These are phyloP conservation scores for Papilio polyxenes DNA, from an alignment of 1,140 invertebrate genomes.

Conservation along the genomic window DNA sequence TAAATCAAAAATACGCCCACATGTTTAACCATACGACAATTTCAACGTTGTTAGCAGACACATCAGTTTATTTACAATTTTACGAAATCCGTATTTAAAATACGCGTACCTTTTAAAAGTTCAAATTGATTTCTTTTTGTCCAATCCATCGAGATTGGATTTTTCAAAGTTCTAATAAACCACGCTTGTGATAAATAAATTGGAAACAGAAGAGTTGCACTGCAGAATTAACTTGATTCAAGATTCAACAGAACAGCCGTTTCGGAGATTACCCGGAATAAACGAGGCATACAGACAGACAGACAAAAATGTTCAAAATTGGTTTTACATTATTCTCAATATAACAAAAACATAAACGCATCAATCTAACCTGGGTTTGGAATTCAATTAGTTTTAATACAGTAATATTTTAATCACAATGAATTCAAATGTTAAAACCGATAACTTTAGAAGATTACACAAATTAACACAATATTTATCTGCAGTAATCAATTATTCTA, in stretches of 20 bases:
- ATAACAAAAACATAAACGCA: too few relatives aligned
- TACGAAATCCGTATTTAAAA: background rate
- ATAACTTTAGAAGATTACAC: background rate
- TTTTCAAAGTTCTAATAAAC: slow-evolving; percentile 8
- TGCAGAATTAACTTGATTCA: background rate
- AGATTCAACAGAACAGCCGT: background rate
- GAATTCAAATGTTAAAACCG: background rate
- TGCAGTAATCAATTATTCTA: slow-evolving; percentile 13
- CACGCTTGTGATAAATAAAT: background rate
- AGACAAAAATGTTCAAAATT: too few relatives aligned
- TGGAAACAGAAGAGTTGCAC: background rate
- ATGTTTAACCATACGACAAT: background rate
- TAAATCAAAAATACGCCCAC: background rate
- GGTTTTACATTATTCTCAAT: too few relatives aligned
- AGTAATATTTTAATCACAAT: too few relatives aligned
- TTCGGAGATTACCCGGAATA: too few relatives aligned
- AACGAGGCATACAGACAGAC: too few relatives aligned
- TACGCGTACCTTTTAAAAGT: background rate
- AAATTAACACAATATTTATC: background rate
- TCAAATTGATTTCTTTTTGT: slow-evolving; percentile 18
- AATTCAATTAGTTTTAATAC: too few relatives aligned
- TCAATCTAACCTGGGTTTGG: too few relatives aligned
- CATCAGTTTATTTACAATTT: background rate
- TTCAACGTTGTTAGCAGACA: background rate
- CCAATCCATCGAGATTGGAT: background rate